phyloP scores from a whole-genome alignment of 2,797 vertebrate species.

The Acrossocheilus wenchowensis region DNA sequence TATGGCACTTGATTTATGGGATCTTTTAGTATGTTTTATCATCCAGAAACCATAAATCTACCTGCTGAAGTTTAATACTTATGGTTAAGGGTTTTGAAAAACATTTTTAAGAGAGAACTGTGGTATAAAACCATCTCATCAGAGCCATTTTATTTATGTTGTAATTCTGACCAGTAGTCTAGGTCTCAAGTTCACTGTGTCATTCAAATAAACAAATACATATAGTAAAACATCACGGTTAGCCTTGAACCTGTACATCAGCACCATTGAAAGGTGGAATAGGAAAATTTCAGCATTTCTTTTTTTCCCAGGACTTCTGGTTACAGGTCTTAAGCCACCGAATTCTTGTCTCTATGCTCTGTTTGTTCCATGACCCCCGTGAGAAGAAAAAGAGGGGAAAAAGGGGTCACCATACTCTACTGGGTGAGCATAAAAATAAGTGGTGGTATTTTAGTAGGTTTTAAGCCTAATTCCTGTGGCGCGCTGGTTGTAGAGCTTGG shows the following conservation, averaged over 20 bases:
- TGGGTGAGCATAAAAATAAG: constrained; percentile 49
- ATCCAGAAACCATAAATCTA: neutral
- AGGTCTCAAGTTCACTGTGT: neutral
- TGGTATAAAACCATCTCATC: neutral
- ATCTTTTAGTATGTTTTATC: constrained; percentile 20
- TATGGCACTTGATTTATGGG: neutral
- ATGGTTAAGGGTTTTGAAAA: constrained; percentile 2
- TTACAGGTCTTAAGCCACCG: constrained; percentile 50
- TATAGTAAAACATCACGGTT: neutral
- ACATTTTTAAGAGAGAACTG: neutral
- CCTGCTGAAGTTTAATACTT: neutral
- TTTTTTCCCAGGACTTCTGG: constrained; percentile 53
- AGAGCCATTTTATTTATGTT: neutral
- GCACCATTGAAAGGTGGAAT: neutral
- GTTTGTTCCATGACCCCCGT: constrained; percentile 43
- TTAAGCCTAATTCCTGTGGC: constrained; percentile 61
- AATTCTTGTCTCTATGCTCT: constrained; percentile 36
- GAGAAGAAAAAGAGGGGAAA: constrained; percentile 39
- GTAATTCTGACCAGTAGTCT: neutral
- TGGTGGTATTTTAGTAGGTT: constrained; percentile 58
- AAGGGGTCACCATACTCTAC: constrained; percentile 26
- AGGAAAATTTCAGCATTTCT: constrained; percentile 13
- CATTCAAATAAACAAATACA: constrained; percentile 17
- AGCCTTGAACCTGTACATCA: constrained; percentile 1
- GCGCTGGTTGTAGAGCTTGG: constrained; percentile 55